Base-by-base conservation (phyloP, 2,113 vertebrate species). In the Platysternon megacephalum region DNA sequence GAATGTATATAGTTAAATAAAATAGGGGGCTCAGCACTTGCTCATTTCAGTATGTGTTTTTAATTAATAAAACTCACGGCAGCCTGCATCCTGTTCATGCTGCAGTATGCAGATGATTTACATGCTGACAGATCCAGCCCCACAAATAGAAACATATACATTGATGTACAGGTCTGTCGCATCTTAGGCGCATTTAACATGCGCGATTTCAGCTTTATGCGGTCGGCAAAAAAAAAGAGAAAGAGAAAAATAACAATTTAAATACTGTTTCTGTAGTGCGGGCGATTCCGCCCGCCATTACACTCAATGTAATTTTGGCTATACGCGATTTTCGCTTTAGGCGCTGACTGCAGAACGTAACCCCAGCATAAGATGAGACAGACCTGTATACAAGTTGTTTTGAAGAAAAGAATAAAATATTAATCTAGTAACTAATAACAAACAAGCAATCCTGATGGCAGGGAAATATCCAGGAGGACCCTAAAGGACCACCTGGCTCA, bases 41-140 rank as follows among this genome's bases (percentile, higher is more conserved):
- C 95, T 96, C 93, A 85, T 86, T 94, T 96, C 32, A 42, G 82
- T 89, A 79, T 91, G 46, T 26, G 79, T 88, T 96, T 87, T 58
- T 93, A 95, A 93, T 94, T 91, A 92, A 83, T 89, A 97, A 96
- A 97, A 94, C 81, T 93, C 88, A 91, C 81, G 90, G 86, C 93
- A 94, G 90, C 46, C 92, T 97, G 89, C 28, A 85, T 48, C 88
- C 87, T 55, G 55, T 32, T 84, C 82, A 81, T 28, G 52, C 28
- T 65, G 44, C 10, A 91, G 83, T 42, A 72, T 44, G n/a, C 58
- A 82, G 28, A 81, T 91, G 83, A 85, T 49, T 96, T 86, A 92
- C 84, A 89, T 82, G 53, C 82, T 88, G 92, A 95, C 88, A 95
- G 94, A 95, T 53, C 17, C 90, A 93, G 46, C 80, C 76, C 78